Conservation (phyloP, 2,113 vertebrate genomes). For the Stigmatopora nigra region DNA sequence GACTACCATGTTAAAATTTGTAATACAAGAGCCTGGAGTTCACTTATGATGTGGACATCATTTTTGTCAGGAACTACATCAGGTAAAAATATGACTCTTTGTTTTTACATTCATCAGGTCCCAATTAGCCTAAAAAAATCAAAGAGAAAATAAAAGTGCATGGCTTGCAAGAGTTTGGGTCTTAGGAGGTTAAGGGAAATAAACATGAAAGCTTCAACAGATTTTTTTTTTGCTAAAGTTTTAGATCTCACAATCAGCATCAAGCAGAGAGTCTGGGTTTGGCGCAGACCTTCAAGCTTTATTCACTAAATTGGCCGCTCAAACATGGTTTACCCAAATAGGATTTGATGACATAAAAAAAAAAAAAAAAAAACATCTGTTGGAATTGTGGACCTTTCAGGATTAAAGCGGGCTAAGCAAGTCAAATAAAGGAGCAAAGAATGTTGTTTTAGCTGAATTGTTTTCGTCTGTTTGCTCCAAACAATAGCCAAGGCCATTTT, state of each 20-base stretch:
- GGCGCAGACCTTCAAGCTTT: conserved; percentile 14
- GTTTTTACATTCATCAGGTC: too few relatives aligned
- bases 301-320: conserved; percentile 12
- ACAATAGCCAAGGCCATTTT: conserved; percentile 22
- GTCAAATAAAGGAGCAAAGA: conserved; percentile 22
- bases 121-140: too few relatives aligned
- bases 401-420: conserved; percentile 17
- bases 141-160: too few relatives aligned
- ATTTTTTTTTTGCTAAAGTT: conserved; percentile 1
- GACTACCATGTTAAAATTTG: too few relatives aligned
- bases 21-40: too few relatives aligned
- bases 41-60: too few relatives aligned
- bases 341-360: conserved; percentile 16
- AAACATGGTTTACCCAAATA: conserved; percentile 25
- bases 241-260: not conserved
- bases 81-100: too few relatives aligned
- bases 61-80: too few relatives aligned
- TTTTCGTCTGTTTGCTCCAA: conserved; percentile 23
- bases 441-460: conserved; percentile 23
- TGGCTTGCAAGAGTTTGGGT: too few relatives aligned
- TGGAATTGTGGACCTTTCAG: conserved; percentile 7
- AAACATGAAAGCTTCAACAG: conserved; percentile 13
- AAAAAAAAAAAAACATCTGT: conserved; percentile 7
- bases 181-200: conserved; percentile 16
- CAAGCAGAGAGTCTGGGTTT: conserved; percentile 11